Evolutionary conservation across 2,888 invertebrate genomes (phyloP).

Genomic region (Cephus pulcher): DNA sequence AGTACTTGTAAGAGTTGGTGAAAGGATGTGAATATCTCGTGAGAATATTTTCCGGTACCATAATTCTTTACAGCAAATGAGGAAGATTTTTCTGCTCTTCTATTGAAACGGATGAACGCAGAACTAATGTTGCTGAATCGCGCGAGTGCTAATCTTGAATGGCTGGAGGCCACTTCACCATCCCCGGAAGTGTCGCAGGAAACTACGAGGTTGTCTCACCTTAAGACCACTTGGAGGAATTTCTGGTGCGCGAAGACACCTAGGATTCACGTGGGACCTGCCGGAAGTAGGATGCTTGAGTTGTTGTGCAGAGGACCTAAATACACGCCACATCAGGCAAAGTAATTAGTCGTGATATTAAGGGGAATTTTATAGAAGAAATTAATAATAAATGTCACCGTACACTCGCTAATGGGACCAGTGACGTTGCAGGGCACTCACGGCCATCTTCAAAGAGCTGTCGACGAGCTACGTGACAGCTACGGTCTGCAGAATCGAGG

Average conservation of each 20-base stretch:
- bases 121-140: slow-evolving; percentile 35
- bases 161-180: slow-evolving; percentile 31
- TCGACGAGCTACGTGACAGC: slow-evolving; percentile 72
- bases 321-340: slow-evolving; percentile 69
- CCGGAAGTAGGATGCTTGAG: slow-evolving; percentile 69
- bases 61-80: neutral
- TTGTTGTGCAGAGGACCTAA: slow-evolving; percentile 75
- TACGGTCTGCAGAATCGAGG: slow-evolving; percentile 60
- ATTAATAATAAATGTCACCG: neutral
- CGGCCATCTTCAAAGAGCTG: slow-evolving; percentile 68
- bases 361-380: neutral
- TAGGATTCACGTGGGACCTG: slow-evolving; percentile 12
- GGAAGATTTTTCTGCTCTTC: neutral
- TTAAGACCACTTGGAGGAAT: slow-evolving; percentile 31
- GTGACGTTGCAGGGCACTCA: slow-evolving; percentile 63
- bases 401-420: neutral
- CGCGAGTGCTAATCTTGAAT: slow-evolving; percentile 34
- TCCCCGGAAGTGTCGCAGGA: slow-evolving; percentile 25
- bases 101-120: slow-evolving; percentile 27
- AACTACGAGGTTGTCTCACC: slow-evolving; percentile 25
- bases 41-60: too few relatives aligned
- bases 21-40: too few relatives aligned
- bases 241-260: slow-evolving; percentile 33
- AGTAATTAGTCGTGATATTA: slow-evolving; percentile 63
- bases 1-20: too few relatives aligned